These are phyloP conservation scores for Cheilosia urbana DNA, from an alignment of 2,888 invertebrate species.

Conservation along the genomic window DNA sequence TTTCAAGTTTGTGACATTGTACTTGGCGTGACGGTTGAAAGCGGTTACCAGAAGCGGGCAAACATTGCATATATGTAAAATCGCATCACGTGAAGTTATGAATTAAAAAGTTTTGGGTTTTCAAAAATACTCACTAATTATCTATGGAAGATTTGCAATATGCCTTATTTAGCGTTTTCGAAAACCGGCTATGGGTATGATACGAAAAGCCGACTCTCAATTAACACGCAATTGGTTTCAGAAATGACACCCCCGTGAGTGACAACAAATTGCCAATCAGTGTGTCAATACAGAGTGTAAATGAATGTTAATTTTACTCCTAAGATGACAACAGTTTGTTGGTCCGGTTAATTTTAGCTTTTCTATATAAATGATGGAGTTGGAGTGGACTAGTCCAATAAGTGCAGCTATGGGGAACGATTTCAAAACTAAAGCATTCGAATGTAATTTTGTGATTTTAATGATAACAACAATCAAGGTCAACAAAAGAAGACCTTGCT, in stretches of 20 bases:
- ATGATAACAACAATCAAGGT: no score
- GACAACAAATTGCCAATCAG: slow-evolving; percentile 3
- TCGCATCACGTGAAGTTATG: slow-evolving; percentile 3
- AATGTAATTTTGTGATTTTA: no score
- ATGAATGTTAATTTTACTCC: slow-evolving; percentile 29
- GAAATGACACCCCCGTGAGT: not conserved
- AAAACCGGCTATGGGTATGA: not conserved
- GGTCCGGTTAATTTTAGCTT: not conserved
- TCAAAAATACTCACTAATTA: slow-evolving; percentile 21
- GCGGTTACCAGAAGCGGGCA: slow-evolving; percentile 16
- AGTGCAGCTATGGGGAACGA: no score
- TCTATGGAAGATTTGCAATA: slow-evolving; percentile 22
- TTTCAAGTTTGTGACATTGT: slow-evolving; percentile 59
- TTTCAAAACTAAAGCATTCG: no score
- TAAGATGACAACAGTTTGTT: slow-evolving; percentile 10
- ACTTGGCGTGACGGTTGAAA: slow-evolving; percentile 27
- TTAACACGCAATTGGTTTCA: not conserved
- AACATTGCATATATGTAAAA: not conserved
- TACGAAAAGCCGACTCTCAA: slow-evolving; percentile 17
- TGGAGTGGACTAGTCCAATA: no score
- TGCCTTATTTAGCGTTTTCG: not conserved
- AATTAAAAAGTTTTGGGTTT: slow-evolving; percentile 5
- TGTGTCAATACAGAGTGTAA: slow-evolving; percentile 39
- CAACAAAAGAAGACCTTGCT: no score
- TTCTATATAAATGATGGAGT: not conserved